Evolutionary conservation across 92 coral and sea anemone species (phyloP).

Genomic region (Bergia puertoricense): DNA sequence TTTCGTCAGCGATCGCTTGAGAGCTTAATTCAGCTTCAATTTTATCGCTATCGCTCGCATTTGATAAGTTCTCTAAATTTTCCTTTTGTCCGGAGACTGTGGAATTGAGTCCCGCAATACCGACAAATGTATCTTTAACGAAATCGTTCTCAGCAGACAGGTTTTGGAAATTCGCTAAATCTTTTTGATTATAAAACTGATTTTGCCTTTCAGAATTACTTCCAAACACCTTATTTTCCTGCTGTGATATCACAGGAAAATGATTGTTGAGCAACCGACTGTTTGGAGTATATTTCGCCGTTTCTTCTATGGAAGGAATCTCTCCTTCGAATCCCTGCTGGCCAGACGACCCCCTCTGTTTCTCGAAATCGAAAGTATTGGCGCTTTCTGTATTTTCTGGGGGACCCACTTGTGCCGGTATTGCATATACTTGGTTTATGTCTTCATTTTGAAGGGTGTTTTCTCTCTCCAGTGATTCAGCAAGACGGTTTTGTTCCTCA

Average conservation of each 20-base stretch:
- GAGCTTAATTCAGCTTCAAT: constrained; percentile 27
- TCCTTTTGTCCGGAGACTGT: not conserved
- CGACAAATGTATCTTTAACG: constrained; percentile 14
- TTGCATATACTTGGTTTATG: constrained; percentile 2
- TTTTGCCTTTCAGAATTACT: not conserved
- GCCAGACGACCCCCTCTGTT: not conserved
- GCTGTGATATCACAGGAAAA: not conserved
- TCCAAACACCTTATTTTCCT: not conserved
- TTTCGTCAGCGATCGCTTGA: constrained; percentile 1
- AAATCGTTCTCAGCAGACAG: not conserved
- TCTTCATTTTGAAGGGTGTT: constrained; percentile 32
- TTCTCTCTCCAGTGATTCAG: constrained; percentile 27
- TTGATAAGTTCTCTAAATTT: not conserved
- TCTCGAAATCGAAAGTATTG: not conserved
- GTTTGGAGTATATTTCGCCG: not conserved
- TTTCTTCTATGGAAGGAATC: not conserved
- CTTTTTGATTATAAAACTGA: not conserved
- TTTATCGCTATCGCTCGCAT: not conserved
- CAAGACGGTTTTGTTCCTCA: constrained; percentile 32
- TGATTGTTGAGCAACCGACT: not conserved
- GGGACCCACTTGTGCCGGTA: not conserved
- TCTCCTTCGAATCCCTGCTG: constrained; percentile 35
- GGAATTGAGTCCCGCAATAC: constrained; percentile 30
- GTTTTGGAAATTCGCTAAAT: not conserved
- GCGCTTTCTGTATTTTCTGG: not conserved